Percentiles rank a stretch among this genome's conserved stretches.
phyloP scores from a whole-genome alignment of 2,113 vertebrate species.

The Bubo blakistoni region DNA sequence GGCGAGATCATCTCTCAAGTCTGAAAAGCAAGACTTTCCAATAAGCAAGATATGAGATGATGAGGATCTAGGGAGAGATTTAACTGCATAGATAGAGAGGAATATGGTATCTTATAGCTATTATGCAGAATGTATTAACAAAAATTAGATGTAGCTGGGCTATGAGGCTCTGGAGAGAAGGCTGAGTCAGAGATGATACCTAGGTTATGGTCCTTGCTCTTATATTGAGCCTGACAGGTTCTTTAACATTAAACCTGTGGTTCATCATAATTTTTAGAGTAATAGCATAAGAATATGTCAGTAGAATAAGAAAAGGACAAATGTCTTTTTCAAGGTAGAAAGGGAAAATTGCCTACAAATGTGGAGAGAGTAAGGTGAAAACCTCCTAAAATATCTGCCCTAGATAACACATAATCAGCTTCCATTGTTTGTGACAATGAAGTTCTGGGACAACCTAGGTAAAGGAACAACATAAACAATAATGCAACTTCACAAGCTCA shows the following conservation, averaged over 20 bases:
- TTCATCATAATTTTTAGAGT: not conserved
- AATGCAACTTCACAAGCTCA: not conserved
- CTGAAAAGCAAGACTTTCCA: slow-evolving; percentile 14
- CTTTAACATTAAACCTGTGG: not conserved
- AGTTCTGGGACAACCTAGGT: not conserved
- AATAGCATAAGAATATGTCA: not conserved
- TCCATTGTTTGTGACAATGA: not conserved
- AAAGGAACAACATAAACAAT: not conserved
- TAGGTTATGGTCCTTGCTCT: not conserved
- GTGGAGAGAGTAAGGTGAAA: not conserved
- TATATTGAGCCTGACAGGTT: not conserved
- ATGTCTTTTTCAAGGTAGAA: not conserved
- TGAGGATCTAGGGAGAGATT: slow-evolving; percentile 38
- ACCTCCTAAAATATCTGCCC: not conserved
- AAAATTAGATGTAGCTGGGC: not conserved
- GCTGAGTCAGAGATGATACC: not conserved
- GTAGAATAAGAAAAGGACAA: not conserved
- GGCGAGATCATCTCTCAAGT: not conserved
- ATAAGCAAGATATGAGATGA: slow-evolving; percentile 26
- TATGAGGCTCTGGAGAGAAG: not conserved
- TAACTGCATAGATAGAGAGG: not conserved
- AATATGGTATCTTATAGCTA: slow-evolving; percentile 8
- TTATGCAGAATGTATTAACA: slow-evolving; percentile 43
- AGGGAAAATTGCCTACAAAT: not conserved
- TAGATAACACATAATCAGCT: not conserved